A percentile compares a stretch with the other conserved stretches of the same genome.
These are phyloP conservation scores for Steinernema khuongi DNA, from an alignment of 1,140 invertebrate genomes.

Conservation along the genomic window DNA sequence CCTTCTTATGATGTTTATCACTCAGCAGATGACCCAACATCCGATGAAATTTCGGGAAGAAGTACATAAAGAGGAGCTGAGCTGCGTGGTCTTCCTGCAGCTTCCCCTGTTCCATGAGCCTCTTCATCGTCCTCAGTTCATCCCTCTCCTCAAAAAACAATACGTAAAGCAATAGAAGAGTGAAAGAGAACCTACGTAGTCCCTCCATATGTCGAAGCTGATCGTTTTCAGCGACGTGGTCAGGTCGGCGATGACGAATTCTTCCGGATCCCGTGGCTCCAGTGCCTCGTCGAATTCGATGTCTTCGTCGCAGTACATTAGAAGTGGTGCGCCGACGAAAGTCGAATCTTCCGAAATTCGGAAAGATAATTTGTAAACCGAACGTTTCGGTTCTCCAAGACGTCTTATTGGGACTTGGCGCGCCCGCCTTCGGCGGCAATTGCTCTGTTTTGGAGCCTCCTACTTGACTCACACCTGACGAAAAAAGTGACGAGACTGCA, in stretches of 20 bases:
- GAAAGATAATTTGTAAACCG: too few species aligned
- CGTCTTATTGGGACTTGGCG: too few species aligned
- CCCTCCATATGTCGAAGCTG: constrained; percentile 2
- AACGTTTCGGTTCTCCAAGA: too few species aligned
- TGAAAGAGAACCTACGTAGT: not conserved
- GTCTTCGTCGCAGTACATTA: not conserved
- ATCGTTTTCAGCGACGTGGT: not conserved
- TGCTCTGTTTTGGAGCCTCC: too few species aligned
- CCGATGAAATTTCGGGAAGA: not conserved
- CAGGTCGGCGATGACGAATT: not conserved
- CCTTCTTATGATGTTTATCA: not conserved
- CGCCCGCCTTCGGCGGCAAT: too few species aligned
- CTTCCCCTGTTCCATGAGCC: not conserved
- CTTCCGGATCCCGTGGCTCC: not conserved
- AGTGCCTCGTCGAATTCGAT: not conserved
- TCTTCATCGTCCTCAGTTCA: not conserved
- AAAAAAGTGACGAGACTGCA: too few species aligned
- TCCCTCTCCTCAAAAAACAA: not conserved
- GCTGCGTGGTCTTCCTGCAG: not conserved
- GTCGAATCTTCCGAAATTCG: too few species aligned
- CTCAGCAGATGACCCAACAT: not conserved
- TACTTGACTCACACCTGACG: too few species aligned
- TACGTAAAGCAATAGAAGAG: too few species aligned
- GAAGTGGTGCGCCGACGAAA: too few species aligned
- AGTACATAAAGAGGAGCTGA: not conserved